Conservation (phyloP, 1,140 invertebrate species). For the Orchesella cincta region DNA sequence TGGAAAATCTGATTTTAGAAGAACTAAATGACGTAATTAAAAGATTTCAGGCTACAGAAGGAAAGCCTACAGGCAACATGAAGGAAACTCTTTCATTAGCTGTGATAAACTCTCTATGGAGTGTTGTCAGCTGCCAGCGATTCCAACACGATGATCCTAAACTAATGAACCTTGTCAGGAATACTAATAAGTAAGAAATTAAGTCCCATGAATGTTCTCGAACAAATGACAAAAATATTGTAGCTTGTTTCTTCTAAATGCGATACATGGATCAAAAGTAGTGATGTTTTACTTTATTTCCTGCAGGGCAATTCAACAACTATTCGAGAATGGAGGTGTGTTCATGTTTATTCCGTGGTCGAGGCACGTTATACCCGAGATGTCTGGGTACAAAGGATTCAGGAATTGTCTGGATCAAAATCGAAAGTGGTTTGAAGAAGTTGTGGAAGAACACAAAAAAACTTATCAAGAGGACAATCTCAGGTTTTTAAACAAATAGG, state of each 20-base stretch:
- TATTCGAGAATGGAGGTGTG: neutral
- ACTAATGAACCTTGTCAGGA: neutral
- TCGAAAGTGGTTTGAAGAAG: conserved; percentile 11
- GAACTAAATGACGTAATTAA: neutral
- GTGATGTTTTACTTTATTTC: neutral
- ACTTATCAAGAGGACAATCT: conserved; percentile 1
- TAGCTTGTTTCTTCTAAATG: too few species aligned
- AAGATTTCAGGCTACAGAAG: neutral
- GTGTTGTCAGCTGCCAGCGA: conserved; percentile 8
- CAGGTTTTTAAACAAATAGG: neutral
- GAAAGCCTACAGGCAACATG: neutral
- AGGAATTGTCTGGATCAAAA: neutral
- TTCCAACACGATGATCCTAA: conserved; percentile 10
- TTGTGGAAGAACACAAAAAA: conserved; percentile 21
- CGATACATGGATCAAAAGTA: too few species aligned
- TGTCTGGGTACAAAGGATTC: neutral
- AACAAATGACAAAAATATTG: too few species aligned
- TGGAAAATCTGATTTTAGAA: conserved; percentile 6
- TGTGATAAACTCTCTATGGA: conserved; percentile 3
- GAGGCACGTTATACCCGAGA: neutral
- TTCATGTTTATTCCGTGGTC: neutral
- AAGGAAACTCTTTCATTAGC: neutral
- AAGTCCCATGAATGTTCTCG: too few species aligned
- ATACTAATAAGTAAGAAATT: neutral
- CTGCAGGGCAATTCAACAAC: neutral